phyloP scores from a whole-genome alignment of 2,113 vertebrate genomes.

The Daboia siamensis region DNA sequence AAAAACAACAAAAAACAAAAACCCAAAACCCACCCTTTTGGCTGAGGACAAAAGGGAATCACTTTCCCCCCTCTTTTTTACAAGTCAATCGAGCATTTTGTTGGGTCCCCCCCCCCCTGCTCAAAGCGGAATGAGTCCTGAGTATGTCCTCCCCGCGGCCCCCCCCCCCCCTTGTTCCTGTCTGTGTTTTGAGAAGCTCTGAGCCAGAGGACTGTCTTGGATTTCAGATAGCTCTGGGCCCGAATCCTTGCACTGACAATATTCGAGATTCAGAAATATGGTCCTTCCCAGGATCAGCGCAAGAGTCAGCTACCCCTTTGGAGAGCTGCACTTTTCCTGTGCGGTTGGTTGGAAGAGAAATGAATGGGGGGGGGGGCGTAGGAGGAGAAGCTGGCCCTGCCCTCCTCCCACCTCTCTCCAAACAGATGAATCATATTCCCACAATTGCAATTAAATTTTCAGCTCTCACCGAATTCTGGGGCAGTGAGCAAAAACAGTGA shows the following conservation, averaged over 20 bases:
- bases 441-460: constrained; percentile 68
- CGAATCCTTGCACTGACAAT: background rate
- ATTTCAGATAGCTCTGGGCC: background rate
- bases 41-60: constrained; percentile 8
- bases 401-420: constrained; percentile 22
- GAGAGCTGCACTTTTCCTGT: background rate
- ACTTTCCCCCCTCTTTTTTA: constrained; percentile 12
- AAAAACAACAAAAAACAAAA: too few species aligned
- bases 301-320: background rate
- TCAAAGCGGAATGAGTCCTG: background rate
- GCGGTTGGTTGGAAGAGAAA: constrained; percentile 1
- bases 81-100: constrained; percentile 1
- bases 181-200: background rate
- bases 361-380: constrained; percentile 18
- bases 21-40: background rate
- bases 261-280: background rate
- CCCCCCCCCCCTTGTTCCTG: constrained; percentile 37
- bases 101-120: background rate
- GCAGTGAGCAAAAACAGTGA: constrained; percentile 67
- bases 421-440: constrained; percentile 70
- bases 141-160: background rate
- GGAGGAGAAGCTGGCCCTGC: constrained; percentile 51
- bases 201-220: background rate
- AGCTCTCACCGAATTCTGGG: constrained; percentile 55
- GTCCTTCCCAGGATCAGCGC: background rate